phyloP scores from a whole-genome alignment of 2,113 vertebrate species.

The Aythya baeri region DNA sequence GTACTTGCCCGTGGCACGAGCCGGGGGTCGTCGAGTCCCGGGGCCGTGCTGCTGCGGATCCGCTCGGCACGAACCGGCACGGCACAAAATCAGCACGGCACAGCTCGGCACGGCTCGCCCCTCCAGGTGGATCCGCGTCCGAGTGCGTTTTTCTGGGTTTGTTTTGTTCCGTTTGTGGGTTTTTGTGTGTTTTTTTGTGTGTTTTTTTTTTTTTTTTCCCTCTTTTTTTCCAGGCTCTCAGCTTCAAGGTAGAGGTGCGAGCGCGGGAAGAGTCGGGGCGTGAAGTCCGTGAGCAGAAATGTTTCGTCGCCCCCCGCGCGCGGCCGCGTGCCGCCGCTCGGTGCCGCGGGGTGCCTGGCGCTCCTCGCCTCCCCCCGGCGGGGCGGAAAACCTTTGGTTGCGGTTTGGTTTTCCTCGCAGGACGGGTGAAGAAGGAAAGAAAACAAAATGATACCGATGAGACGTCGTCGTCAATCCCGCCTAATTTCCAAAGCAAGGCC shows the following conservation, averaged over 20 bases:
- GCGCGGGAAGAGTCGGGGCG: not conserved
- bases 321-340: too few relatives aligned
- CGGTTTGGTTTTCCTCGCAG: not conserved
- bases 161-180: not conserved
- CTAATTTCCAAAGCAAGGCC: conserved; percentile 56
- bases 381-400: not conserved
- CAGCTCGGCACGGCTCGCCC: not conserved
- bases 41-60: not conserved
- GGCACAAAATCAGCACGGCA: too few relatives aligned
- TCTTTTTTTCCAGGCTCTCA: not conserved
- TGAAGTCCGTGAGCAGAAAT: not conserved
- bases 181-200: not conserved
- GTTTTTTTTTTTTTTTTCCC: accelerated
- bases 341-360: not conserved
- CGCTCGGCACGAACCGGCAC: not conserved
- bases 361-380: not conserved
- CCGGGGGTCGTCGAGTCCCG: not conserved
- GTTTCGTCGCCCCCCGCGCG: not conserved
- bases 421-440: not conserved
- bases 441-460: not conserved
- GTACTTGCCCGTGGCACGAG: not conserved
- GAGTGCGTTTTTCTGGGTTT: not conserved
- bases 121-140: not conserved
- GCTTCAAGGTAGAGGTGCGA: not conserved
- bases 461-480: not conserved